Evolutionary conservation across 2,888 invertebrate species (phyloP), one percentile per base, ranked within the genome.

Genomic region (Gastracanthus pulcherrimus): DNA sequence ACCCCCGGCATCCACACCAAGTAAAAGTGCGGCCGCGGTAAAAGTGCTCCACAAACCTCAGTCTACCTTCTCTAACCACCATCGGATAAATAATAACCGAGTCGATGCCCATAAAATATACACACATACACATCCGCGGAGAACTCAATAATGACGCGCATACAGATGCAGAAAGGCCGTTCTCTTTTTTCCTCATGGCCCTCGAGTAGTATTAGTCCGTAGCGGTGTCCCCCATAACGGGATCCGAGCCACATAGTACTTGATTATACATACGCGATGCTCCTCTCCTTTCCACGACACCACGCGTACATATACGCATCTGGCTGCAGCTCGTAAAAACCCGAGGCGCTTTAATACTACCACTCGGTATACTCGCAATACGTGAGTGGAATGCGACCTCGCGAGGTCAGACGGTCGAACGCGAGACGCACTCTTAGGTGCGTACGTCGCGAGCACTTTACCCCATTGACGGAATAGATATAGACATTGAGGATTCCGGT

Each of bases 301-400:
- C n/a, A n/a, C n/a, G n/a, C 3, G n/a, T 13, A n/a, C 45, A n/a
- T 45, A 13, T 41, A 13, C n/a, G 16, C 23, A 23, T 3, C 23
- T 67, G 11, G 34, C 19, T 64, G 62, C 74, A 48, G 9, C 77
- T 77, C 48, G 70, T 70, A 69, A 69, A 64, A 75, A 75, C 51
- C 38, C 29, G 29, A 26, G 19, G 34, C 26, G n/a, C n/a, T n/a
- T n/a, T n/a, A n/a, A n/a, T n/a, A n/a, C n/a, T n/a, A n/a, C n/a
- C n/a, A n/a, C n/a, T n/a, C n/a, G n/a, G n/a, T n/a, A n/a, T n/a
- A n/a, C 45, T 48, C 26, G 36, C 31, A 3, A 19, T 69, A 41
- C 76, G 69, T 76, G 76, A 23, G 36, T 19, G 60, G 70, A 77
- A 77, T 77, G 58, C 41, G 67, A 77, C 70, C 69, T 62, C 70